A percentile compares a stretch with the other conserved stretches of the same genome.
phyloP scores from a whole-genome alignment of 2,797 vertebrate genomes.

The Apodemus agrarius region DNA sequence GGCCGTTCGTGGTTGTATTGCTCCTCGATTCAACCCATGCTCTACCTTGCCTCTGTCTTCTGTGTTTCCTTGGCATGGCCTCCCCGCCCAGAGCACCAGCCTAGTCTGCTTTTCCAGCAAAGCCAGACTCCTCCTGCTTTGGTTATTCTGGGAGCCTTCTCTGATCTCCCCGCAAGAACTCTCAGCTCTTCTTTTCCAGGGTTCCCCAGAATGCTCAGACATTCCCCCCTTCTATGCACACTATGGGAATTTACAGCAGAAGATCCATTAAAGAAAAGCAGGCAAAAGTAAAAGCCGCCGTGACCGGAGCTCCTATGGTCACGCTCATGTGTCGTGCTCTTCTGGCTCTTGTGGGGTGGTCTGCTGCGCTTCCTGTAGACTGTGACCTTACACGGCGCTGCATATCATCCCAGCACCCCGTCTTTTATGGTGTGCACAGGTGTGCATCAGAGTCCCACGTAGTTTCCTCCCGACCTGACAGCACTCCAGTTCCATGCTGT shows the following conservation, averaged over 20 bases:
- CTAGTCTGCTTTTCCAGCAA: background rate
- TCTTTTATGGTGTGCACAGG: rapidly evolving
- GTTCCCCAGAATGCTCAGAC: background rate
- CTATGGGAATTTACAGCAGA: background rate
- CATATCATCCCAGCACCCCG: rapidly evolving
- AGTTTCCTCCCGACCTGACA: rapidly evolving
- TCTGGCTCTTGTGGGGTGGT: background rate
- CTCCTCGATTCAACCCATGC: background rate
- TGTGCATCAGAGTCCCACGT: rapidly evolving
- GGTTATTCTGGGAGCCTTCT: background rate
- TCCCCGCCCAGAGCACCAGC: background rate
- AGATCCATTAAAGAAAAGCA: background rate
- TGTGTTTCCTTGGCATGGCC: background rate
- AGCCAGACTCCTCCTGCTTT: background rate
- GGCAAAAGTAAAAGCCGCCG: background rate
- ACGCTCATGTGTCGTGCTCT: background rate
- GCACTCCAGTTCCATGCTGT: background rate
- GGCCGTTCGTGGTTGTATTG: background rate
- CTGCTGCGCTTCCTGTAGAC: background rate
- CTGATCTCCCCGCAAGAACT: background rate
- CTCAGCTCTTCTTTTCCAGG: background rate
- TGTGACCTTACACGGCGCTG: background rate
- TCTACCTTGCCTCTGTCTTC: background rate
- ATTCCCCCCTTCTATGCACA: background rate
- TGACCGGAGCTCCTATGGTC: background rate